phyloP scores from a whole-genome alignment of 2,888 invertebrate genomes.

The Oscheius sp. region DNA sequence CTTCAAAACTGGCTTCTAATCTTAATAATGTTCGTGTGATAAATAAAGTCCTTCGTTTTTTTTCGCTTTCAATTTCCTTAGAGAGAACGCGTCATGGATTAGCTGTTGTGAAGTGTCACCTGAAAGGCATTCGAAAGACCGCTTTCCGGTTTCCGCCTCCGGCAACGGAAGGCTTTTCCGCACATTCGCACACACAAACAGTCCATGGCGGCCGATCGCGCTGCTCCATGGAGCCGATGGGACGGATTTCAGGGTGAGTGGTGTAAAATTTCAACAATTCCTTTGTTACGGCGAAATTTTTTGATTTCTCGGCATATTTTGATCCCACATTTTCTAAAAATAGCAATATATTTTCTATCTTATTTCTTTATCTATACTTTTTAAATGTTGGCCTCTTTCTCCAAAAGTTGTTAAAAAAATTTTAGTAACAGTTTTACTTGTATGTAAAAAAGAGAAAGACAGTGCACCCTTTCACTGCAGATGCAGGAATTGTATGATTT shows the following conservation, averaged over 20 bases:
- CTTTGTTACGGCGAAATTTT: too few species aligned
- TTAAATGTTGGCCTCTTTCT: too few species aligned
- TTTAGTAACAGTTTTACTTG: too few species aligned
- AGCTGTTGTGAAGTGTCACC: conserved; percentile 18
- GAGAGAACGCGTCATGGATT: conserved; percentile 7
- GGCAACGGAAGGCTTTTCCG: conserved; percentile 29
- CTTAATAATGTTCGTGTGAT: background rate
- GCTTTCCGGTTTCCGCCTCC: conserved; percentile 28
- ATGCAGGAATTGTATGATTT: too few species aligned
- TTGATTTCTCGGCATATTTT: background rate
- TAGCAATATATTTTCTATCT: too few species aligned
- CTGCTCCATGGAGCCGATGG: conserved; percentile 31
- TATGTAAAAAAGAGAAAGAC: too few species aligned
- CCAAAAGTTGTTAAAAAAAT: too few species aligned
- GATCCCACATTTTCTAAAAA: background rate
- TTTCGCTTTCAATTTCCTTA: background rate
- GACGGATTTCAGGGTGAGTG: conserved; percentile 24
- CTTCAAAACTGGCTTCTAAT: conserved; percentile 41
- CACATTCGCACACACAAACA: conserved; percentile 24
- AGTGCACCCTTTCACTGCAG: too few species aligned
- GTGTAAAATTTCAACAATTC: background rate
- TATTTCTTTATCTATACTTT: too few species aligned
- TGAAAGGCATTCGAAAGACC: conserved; percentile 7
- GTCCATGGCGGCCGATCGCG: conserved; percentile 30
- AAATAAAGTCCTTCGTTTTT: background rate